Conservation (phyloP, 2,888 invertebrate genomes). For the Arrhopalites spinosus region DNA sequence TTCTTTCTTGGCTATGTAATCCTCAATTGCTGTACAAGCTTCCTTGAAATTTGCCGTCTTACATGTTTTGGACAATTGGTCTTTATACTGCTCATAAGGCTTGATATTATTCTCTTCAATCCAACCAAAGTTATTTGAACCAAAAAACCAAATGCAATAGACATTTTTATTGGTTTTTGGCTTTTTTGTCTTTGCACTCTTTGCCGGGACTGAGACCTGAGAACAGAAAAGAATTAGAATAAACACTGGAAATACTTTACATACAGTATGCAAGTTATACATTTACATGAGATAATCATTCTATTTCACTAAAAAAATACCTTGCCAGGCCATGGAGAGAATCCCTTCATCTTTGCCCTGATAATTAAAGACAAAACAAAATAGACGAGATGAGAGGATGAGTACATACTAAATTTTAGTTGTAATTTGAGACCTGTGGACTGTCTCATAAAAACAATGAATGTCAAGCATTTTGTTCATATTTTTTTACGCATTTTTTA, state of each 20-base stretch:
- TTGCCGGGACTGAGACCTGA: slow-evolving; percentile 81
- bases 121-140: slow-evolving; percentile 91
- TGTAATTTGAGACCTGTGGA: too few relatives aligned
- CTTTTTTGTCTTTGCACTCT: slow-evolving; percentile 69
- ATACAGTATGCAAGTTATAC: too few relatives aligned
- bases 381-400: not conserved
- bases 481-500: too few relatives aligned
- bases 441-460: too few relatives aligned
- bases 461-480: too few relatives aligned
- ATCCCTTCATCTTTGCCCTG: slow-evolving; percentile 99
- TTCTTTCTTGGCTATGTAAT: slow-evolving; percentile 64
- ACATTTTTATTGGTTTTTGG: slow-evolving; percentile 75
- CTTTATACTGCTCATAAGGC: slow-evolving; percentile 79
- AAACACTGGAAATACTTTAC: slow-evolving; percentile 6
- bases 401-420: not conserved
- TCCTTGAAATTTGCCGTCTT: slow-evolving; percentile 78
- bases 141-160: slow-evolving; percentile 92
- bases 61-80: slow-evolving; percentile 74
- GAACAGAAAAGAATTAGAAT: slow-evolving; percentile 58
- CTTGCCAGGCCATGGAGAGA: slow-evolving; percentile 95
- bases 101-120: slow-evolving; percentile 83
- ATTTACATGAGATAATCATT: not conserved
- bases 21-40: slow-evolving; percentile 79
- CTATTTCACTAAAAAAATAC: slow-evolving; percentile 64
- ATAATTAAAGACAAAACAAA: slow-evolving; percentile 60